These are phyloP conservation scores for Polylopha cassiicola DNA, from an alignment of 2,888 invertebrate species.

Conservation along the genomic window DNA sequence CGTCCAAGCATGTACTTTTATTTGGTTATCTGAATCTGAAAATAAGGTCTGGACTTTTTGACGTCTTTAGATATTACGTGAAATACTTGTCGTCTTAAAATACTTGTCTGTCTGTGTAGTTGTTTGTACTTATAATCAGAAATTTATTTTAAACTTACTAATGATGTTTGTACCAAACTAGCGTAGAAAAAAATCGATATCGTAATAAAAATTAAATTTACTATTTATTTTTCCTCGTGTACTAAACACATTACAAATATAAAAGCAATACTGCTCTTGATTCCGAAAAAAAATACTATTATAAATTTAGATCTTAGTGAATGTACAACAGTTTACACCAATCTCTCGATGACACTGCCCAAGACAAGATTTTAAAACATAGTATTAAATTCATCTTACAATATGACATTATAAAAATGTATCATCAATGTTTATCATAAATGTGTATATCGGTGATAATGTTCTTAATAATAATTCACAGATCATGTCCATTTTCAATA, in stretches of 20 bases:
- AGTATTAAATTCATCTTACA: constrained; percentile 9
- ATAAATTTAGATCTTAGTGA: too few relatives aligned
- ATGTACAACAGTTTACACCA: too few relatives aligned
- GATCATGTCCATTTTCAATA: constrained; percentile 15
- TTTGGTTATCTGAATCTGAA: constrained; percentile 13
- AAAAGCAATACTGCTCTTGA: too few relatives aligned
- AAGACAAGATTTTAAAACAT: constrained; percentile 13
- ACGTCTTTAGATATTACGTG: constrained; percentile 6
- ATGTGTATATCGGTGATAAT: constrained; percentile 14
- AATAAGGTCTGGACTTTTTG: constrained; percentile 5
- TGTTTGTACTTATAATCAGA: constrained; percentile 1
- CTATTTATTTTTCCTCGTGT: too few relatives aligned
- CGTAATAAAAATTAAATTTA: too few relatives aligned
- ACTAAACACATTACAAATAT: too few relatives aligned
- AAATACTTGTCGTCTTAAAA: constrained; percentile 3
- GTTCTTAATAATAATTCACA: constrained; percentile 12
- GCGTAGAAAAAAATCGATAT: too few relatives aligned
- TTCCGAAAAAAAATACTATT: too few relatives aligned
- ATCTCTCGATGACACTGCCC: constrained; percentile 15
- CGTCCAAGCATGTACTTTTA: constrained; percentile 45
- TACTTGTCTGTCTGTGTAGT: constrained; percentile 1
- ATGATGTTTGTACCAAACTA: too few relatives aligned
- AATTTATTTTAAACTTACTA: too few relatives aligned
- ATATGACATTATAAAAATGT: constrained; percentile 15
- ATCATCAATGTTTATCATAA: constrained; percentile 14